Evolutionary conservation across 2,113 vertebrate genomes (phyloP).

Genomic region (Pachypanchax playfairii): DNA sequence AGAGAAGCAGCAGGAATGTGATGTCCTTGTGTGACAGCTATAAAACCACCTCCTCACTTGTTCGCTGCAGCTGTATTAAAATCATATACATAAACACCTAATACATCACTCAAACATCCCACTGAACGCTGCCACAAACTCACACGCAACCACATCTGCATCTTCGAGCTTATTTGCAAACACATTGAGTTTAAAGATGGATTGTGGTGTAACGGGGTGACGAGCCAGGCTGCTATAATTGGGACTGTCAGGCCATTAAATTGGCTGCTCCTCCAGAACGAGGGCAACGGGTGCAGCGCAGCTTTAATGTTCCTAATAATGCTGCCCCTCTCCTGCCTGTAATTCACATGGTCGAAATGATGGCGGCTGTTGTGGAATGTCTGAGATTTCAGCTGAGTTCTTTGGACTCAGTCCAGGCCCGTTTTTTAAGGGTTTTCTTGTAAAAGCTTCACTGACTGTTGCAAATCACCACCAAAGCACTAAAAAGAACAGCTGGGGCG

Average conservation of each 20-base stretch:
- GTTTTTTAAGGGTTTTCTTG: slow-evolving; percentile 1
- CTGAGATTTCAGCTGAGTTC: slow-evolving; percentile 24
- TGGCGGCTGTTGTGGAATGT: slow-evolving; percentile 40
- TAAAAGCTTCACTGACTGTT: slow-evolving; percentile 14
- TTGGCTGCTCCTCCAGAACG: slow-evolving; percentile 44
- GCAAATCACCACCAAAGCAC: neutral
- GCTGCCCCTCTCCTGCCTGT: slow-evolving; percentile 27
- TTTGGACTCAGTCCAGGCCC: slow-evolving; percentile 24
- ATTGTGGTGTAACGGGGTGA: slow-evolving; percentile 53
- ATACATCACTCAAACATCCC: slow-evolving; percentile 10
- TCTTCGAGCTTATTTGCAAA: slow-evolving; percentile 37
- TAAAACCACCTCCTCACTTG: slow-evolving; percentile 27
- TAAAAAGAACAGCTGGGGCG: neutral
- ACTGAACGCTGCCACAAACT: slow-evolving; percentile 21
- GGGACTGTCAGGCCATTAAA: slow-evolving; percentile 70
- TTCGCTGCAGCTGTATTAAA: slow-evolving; percentile 41
- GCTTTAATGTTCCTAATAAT: slow-evolving; percentile 50
- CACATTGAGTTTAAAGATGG: slow-evolving; percentile 46
- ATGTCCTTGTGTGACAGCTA: slow-evolving; percentile 64
- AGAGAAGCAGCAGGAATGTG: slow-evolving; percentile 61
- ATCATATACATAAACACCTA: slow-evolving; percentile 25
- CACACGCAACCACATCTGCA: slow-evolving; percentile 6
- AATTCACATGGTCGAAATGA: slow-evolving; percentile 9
- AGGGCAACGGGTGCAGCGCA: slow-evolving; percentile 51
- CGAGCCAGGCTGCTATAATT: slow-evolving; percentile 49